Evolutionary conservation across 2,113 vertebrate species (phyloP), one percentile per base, ranked within the genome.

Genomic region (Forbesichthys agassizii): DNA sequence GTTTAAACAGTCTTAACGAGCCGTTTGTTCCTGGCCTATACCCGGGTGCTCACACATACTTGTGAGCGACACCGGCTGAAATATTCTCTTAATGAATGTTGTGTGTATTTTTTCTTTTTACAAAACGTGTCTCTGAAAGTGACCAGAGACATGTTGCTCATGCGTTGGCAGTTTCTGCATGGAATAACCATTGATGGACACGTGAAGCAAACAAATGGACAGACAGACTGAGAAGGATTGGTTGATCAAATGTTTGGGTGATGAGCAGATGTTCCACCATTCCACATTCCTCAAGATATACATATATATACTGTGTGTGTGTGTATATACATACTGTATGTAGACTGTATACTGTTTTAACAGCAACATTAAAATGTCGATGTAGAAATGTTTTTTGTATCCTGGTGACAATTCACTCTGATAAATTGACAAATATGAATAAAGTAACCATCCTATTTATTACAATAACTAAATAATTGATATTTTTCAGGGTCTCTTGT

Each of bases 401-500:
- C 36, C 36, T 42, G 36, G 36, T 42, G 36, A 7, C 36, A 8
- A 42, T 42, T 42, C 36, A 42, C 36, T 42, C 36, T 42, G 4
- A 42, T 42, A 42, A 5, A 42, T 5, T 42, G 36, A 42, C 4
- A 42, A 42, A 42, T 5, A 42, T 42, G 36, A 5, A 7, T 42
- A 42, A 42, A 42, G 36, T 42, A 42, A 42, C 27, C 27, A 27
- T 42, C 7, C 7, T 42, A 42, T 42, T 42, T 42, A 42, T 42
- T 42, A 42, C 5, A 42, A 42, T 42, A 8, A 42, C 36, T 6
- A 42, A 8, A 42, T 6, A 42, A 42, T 7, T 42, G 0, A 42
- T 42, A 42, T 42, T 42, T 42, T 42, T 1, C 78, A 98, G 96
- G 93, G 93, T 78, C 90, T 98, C 79, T 91, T 98, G 16, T 93